Evolutionary conservation across 2,113 vertebrate genomes (phyloP).

Genomic region (Phylloscopus trochiloides): DNA sequence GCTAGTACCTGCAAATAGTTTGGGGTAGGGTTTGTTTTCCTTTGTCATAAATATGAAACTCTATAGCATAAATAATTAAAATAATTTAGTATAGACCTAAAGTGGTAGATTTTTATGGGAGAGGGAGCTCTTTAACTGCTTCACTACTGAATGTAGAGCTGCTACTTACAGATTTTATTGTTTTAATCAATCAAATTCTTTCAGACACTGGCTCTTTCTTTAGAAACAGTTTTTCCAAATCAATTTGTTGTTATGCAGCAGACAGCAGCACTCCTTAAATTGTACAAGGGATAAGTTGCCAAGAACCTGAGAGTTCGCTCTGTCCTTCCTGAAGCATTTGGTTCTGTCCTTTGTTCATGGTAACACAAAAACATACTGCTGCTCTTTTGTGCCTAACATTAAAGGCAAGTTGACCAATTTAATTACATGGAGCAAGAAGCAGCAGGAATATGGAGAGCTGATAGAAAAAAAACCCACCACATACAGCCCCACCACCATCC

Average conservation of each 20-base stretch:
- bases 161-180: background rate
- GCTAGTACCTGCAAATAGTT: conserved; percentile 4
- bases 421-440: background rate
- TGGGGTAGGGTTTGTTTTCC: background rate
- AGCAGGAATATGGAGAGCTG: background rate
- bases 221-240: background rate
- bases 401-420: background rate
- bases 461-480: background rate
- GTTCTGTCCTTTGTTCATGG: background rate
- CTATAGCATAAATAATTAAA: background rate
- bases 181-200: background rate
- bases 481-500: background rate
- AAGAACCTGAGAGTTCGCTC: background rate
- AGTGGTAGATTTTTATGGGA: background rate
- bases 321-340: background rate
- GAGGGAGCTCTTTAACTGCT: background rate
- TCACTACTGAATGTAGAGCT: background rate
- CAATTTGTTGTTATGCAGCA: conserved; percentile 17
- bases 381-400: background rate
- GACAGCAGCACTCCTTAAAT: conserved; percentile 17
- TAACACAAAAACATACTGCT: background rate
- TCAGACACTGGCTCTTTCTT: background rate
- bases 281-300: background rate
- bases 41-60: background rate
- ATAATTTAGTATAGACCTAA: background rate